Evolutionary conservation across 2,888 invertebrate species (phyloP).

Genomic region (Lagria hirta): DNA sequence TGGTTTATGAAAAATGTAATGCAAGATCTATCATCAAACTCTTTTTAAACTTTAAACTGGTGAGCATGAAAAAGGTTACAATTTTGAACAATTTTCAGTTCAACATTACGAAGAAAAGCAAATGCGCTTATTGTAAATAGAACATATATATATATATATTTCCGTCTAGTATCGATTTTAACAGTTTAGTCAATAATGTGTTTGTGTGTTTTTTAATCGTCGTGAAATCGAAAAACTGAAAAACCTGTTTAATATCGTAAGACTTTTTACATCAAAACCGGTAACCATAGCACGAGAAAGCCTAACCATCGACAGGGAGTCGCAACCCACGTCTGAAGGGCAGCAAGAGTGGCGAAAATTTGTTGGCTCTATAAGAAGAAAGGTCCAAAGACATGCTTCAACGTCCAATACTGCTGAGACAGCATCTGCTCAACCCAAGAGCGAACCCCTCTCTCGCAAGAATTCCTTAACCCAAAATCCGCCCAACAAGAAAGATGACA

Average conservation of each 20-base stretch:
- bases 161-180: conserved; percentile 20
- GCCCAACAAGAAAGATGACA: conserved; percentile 38
- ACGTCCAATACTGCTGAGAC: conserved; percentile 32
- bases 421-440: conserved; percentile 36
- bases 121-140: conserved; percentile 41
- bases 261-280: conserved; percentile 45
- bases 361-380: conserved; percentile 54
- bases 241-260: conserved; percentile 51
- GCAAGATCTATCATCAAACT: too few species aligned
- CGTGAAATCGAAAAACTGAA: conserved; percentile 21
- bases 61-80: too few species aligned
- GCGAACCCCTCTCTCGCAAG: conserved; percentile 47
- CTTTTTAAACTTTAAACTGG: too few species aligned
- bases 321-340: conserved; percentile 31
- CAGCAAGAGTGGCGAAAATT: conserved; percentile 54
- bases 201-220: too few species aligned
- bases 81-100: conserved; percentile 35
- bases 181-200: too few species aligned
- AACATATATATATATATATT: too few species aligned
- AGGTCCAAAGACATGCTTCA: conserved; percentile 53
- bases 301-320: conserved; percentile 47
- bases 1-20: too few species aligned
- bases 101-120: conserved; percentile 38
- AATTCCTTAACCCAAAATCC: conserved; percentile 52
- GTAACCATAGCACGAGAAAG: conserved; percentile 49